These are phyloP conservation scores for Drosophila busckii DNA, from an alignment of 1,140 invertebrate species.

Conservation along the genomic window DNA sequence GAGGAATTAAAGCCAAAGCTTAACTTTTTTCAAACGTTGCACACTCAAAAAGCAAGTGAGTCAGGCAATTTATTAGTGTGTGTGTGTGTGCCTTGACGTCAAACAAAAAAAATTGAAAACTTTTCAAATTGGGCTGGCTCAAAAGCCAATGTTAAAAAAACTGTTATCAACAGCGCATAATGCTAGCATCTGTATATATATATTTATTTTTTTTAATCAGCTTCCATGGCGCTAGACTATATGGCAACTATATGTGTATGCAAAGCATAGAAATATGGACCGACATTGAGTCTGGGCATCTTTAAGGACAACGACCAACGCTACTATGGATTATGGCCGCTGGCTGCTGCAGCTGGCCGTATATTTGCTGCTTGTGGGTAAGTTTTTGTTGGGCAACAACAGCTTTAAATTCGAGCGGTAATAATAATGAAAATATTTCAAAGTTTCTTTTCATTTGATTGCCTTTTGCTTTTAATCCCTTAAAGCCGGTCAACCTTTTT, in stretches of 20 bases:
- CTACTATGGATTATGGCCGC: slow-evolving; percentile 51
- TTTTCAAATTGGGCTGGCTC: slow-evolving; percentile 74
- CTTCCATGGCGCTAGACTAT: slow-evolving; percentile 59
- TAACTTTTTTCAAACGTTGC: no score
- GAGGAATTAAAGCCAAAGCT: no score
- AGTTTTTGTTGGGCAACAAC: slow-evolving; percentile 41
- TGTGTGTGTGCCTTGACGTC: slow-evolving; percentile 43
- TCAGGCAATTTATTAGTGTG: neutral
- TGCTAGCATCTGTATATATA: neutral
- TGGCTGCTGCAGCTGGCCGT: slow-evolving; percentile 65
- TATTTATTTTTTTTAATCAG: slow-evolving; percentile 49
- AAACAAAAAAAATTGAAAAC: no score
- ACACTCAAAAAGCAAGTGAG: no score
- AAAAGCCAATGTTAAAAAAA: slow-evolving; percentile 38
- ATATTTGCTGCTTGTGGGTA: slow-evolving; percentile 60
- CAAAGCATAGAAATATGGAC: slow-evolving; percentile 46
- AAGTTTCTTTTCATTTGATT: slow-evolving; percentile 76
- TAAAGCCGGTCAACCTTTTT: slow-evolving; percentile 58
- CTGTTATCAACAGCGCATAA: slow-evolving; percentile 1
- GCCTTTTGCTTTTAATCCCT: slow-evolving; percentile 75
- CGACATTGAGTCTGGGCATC: slow-evolving; percentile 28
- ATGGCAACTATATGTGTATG: slow-evolving; percentile 46
- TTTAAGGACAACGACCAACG: slow-evolving; percentile 32
- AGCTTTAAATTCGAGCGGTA: slow-evolving; percentile 26
- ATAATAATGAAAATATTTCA: slow-evolving; percentile 75